These are phyloP conservation scores for Punctoribates punctum DNA, from an alignment of 2,888 invertebrate genomes.

Conservation along the genomic window DNA sequence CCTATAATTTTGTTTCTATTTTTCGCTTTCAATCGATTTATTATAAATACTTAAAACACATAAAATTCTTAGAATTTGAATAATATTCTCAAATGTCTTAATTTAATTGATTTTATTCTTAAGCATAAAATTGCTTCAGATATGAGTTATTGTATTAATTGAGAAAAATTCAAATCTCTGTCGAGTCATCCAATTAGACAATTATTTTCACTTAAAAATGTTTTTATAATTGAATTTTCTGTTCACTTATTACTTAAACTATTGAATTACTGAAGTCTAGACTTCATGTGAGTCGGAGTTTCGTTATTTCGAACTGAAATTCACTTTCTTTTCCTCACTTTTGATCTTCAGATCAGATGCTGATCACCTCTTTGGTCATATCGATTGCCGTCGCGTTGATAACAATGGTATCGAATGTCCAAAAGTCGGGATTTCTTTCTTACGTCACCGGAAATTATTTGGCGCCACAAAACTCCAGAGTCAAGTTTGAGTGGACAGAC, in stretches of 20 bases:
- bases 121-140: too few relatives aligned
- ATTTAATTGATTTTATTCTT: too few relatives aligned
- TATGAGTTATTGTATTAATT: too few relatives aligned
- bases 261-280: too few relatives aligned
- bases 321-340: neutral
- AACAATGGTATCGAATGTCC: constrained; percentile 85
- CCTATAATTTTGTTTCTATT: neutral
- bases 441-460: constrained; percentile 89
- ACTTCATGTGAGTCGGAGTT: too few relatives aligned
- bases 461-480: constrained; percentile 78
- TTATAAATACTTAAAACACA: neutral
- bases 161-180: too few relatives aligned
- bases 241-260: neutral
- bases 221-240: neutral
- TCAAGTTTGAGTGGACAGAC: constrained; percentile 85
- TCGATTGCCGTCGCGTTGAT: constrained; percentile 76
- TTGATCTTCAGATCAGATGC: constrained; percentile 6
- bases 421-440: constrained; percentile 76
- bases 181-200: too few relatives aligned
- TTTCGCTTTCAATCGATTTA: neutral
- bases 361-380: constrained; percentile 67
- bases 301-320: neutral
- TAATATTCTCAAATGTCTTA: too few relatives aligned
- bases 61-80: too few relatives aligned
- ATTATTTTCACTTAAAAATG: too few relatives aligned